Conservation (phyloP, 2,113 vertebrate genomes). For the Chaetodon trifascialis region DNA sequence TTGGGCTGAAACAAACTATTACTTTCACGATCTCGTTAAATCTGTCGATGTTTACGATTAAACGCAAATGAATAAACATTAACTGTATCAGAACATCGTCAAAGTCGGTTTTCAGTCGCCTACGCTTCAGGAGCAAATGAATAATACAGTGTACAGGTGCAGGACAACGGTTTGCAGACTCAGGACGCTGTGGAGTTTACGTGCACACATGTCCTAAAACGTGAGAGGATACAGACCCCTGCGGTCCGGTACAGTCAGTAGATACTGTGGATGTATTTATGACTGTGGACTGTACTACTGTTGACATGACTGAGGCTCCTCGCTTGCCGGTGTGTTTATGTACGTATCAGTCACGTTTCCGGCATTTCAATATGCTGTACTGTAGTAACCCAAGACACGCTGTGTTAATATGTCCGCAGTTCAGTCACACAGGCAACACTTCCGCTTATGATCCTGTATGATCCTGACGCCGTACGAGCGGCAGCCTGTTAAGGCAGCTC, state of each 20-base stretch:
- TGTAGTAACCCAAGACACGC: conserved; percentile 35
- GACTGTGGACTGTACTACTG: background rate
- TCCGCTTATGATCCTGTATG: background rate
- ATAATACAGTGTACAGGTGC: conserved; percentile 31
- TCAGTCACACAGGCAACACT: conserved; percentile 19
- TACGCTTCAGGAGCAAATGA: background rate
- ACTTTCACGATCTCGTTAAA: too few relatives aligned
- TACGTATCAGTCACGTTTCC: background rate
- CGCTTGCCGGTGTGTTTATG: background rate
- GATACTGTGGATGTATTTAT: conserved; percentile 6
- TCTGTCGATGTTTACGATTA: too few relatives aligned
- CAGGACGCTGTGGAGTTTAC: conserved; percentile 4
- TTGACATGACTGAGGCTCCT: background rate
- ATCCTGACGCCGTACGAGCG: too few relatives aligned
- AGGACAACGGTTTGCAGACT: background rate
- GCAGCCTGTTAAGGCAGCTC: too few relatives aligned
- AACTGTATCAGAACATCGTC: background rate
- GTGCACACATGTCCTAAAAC: background rate
- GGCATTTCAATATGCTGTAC: conserved; percentile 11
- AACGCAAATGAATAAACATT: background rate
- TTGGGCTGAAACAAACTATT: background rate
- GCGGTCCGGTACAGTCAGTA: background rate
- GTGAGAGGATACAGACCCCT: background rate
- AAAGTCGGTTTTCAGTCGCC: background rate
- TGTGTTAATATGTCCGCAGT: fast-evolving